These are phyloP conservation scores for Polyodon spathula DNA, from an alignment of 2,113 vertebrate genomes.

Conservation along the genomic window DNA sequence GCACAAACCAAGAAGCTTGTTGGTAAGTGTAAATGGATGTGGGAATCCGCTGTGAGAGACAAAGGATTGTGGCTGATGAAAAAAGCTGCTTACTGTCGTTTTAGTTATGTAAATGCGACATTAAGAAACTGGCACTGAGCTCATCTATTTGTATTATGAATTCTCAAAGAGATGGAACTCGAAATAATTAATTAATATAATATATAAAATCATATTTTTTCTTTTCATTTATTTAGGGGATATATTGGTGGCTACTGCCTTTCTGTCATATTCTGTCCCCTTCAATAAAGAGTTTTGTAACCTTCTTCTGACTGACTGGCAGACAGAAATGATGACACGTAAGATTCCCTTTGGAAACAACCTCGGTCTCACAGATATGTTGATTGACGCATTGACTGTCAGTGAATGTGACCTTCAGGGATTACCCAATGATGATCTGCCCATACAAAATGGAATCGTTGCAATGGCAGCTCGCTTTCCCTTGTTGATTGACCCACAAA, in stretches of 20 bases:
- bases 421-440: constrained; percentile 86
- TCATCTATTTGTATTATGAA: too few relatives aligned
- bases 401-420: constrained; percentile 92
- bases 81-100: too few relatives aligned
- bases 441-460: constrained; percentile 88
- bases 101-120: too few relatives aligned
- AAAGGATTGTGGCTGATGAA: too few relatives aligned
- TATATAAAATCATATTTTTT: background rate
- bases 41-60: too few relatives aligned
- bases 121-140: too few relatives aligned
- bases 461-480: constrained; percentile 86
- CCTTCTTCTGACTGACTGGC: constrained; percentile 77
- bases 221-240: constrained; percentile 60
- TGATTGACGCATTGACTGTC: constrained; percentile 77
- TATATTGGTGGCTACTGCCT: constrained; percentile 81
- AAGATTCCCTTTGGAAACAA: constrained; percentile 71
- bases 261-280: constrained; percentile 88
- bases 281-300: constrained; percentile 93
- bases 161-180: background rate
- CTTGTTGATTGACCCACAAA: constrained; percentile 87
- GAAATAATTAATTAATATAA: background rate
- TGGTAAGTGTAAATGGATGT: constrained; percentile 54
- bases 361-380: constrained; percentile 78
- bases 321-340: constrained; percentile 75
- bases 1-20: constrained; percentile 82